These are phyloP conservation scores for Botia almorhae DNA, from an alignment of 2,797 vertebrate genomes.

Conservation along the genomic window DNA sequence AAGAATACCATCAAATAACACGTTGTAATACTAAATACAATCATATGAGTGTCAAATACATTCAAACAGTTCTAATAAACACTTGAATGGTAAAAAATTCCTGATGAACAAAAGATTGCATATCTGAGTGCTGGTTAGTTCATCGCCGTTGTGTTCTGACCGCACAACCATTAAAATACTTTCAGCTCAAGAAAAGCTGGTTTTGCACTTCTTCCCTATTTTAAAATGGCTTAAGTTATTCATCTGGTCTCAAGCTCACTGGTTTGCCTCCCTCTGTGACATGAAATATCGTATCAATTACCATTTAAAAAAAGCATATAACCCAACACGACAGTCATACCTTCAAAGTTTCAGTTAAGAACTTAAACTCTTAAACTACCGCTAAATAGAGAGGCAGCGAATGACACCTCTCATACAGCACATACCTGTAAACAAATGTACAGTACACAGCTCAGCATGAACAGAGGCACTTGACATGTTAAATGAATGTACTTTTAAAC, in stretches of 20 bases:
- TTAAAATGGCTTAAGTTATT: conserved; percentile 78
- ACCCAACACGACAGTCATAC: conserved; percentile 53
- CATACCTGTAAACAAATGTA: conserved; percentile 71
- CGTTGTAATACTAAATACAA: conserved; percentile 85
- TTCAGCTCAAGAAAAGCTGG: conserved; percentile 69
- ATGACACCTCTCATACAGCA: conserved; percentile 74
- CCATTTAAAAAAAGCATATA: conserved; percentile 59
- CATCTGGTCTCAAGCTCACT: conserved; percentile 72
- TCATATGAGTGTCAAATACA: conserved; percentile 90
- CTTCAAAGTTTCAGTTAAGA: conserved; percentile 57
- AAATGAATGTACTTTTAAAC: conserved; percentile 50
- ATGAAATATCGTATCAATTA: conserved; percentile 75
- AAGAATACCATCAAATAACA: conserved; percentile 72
- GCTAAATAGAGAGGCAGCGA: conserved; percentile 56
- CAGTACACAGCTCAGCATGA: conserved; percentile 68
- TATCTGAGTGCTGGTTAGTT: conserved; percentile 77
- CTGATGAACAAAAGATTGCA: conserved; percentile 79
- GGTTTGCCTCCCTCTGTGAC: conserved; percentile 67
- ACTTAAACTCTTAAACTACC: conserved; percentile 57
- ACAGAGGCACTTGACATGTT: conserved; percentile 60
- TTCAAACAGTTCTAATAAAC: conserved; percentile 80
- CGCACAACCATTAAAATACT: conserved; percentile 83
- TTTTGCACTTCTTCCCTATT: conserved; percentile 91
- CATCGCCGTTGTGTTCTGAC: conserved; percentile 80
- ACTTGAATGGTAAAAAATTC: conserved; percentile 81